Base-by-base conservation (phyloP, 2,113 vertebrate species). In the Callipepla squamata region DNA sequence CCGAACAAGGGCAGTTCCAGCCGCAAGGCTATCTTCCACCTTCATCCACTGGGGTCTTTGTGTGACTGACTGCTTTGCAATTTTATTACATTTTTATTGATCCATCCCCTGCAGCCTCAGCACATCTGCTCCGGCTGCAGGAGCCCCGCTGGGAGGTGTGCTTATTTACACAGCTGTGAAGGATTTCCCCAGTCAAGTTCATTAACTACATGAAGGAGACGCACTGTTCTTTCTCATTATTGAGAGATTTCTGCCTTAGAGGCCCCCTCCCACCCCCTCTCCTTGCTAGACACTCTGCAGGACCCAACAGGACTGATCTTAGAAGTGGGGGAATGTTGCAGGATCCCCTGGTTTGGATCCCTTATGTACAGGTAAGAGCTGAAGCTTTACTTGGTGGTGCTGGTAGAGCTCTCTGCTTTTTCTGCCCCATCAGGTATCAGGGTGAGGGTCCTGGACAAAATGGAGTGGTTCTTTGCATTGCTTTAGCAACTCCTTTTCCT, bases 81-180 rank as follows among this genome's bases (percentile, higher is more conserved):
- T 61, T 84, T 82, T 26, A 83, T 83, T 70, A 4, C 51, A 13
- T 85, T 65, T 57, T 21, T 20, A 85, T 83, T 80, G 87, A 89
- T 91, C 89, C 81, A 40, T 92, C 63, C 91, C 95, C 95, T 91
- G 94, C 94, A 94, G 93, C 45, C 85, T 57, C 81, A 65, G 93
- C 85, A 87, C 96, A 96, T 90, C 93, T 94, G 96, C 79, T 91
- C 28, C 87, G 93, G 95, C 89, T 96, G 95, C 78, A 36, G 48
- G 62, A 92, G 73, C 80, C 88, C 93, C 1, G 1, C 79, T 30
- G 94, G 81, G 92, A 85, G 51, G 25, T 30, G 61, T 26, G 50
- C 47, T 70, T 95, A 92, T 93, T 96, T 70, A 57, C 68, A 87
- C 94, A 96, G 96, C 95, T 93, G 95, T 4, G 13, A 40, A 92